Conservation (phyloP, 2,797 vertebrate genomes). For the Smutsia gigantea region DNA sequence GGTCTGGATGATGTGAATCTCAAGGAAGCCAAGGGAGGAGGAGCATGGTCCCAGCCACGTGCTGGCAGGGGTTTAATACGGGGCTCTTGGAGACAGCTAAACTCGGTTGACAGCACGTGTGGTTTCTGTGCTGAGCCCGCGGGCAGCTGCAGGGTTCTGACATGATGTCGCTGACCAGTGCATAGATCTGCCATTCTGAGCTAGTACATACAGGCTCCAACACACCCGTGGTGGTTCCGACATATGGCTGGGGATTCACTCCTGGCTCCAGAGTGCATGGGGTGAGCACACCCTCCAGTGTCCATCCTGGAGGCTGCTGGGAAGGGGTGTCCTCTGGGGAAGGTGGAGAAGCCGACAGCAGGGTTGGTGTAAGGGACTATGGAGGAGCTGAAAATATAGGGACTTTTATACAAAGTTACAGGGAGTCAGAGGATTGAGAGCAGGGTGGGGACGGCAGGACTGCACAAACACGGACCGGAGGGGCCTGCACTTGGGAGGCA, state of each 20-base stretch:
- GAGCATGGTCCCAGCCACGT: rapidly evolving
- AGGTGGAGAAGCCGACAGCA: neutral
- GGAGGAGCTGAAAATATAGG: neutral
- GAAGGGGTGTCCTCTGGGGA: neutral
- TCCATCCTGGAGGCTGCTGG: neutral
- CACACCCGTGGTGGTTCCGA: no score
- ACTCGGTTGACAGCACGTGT: neutral
- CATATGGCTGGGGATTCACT: no score
- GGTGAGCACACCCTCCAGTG: no score
- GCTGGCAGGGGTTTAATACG: neutral
- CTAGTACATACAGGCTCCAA: no score
- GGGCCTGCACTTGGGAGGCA: neutral
- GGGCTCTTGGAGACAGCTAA: neutral
- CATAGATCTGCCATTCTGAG: no score
- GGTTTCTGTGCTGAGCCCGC: rapidly evolving
- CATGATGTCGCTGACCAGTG: rapidly evolving
- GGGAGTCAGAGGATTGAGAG: neutral
- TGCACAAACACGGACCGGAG: neutral
- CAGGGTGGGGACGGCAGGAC: neutral
- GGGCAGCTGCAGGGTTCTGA: neutral
- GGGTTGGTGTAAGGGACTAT: neutral
- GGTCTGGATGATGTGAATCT: neutral
- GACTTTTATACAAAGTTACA: neutral
- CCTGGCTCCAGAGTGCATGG: no score
- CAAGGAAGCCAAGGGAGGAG: neutral